Conservation (phyloP, 2,113 vertebrate genomes). For the Plectropomus leopardus region DNA sequence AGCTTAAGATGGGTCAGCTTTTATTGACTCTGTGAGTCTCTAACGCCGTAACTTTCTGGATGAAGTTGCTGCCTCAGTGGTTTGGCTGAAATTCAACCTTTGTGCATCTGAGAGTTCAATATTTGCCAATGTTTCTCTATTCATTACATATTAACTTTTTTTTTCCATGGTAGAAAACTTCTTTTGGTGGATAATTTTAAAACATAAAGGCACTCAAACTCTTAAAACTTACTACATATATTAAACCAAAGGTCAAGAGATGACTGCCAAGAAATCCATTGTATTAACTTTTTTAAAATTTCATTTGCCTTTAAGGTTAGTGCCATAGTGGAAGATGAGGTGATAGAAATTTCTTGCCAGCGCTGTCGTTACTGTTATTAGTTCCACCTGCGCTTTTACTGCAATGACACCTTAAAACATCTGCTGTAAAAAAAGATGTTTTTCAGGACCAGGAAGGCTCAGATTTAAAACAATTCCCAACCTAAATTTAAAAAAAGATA, state of each 20-base stretch:
- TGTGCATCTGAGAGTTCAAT: not conserved
- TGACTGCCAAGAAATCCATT: not conserved
- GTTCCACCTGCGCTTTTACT: slow-evolving; percentile 14
- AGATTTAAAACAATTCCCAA: not conserved
- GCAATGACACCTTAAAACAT: not conserved
- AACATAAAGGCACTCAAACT: not conserved
- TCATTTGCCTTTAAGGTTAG: not conserved
- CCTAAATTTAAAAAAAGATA: not conserved
- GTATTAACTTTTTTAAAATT: not conserved
- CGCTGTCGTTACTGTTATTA: not conserved
- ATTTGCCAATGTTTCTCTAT: not conserved
- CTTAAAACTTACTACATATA: not conserved
- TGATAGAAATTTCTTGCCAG: not conserved
- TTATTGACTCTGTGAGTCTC: too few species aligned
- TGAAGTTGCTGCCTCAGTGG: too few species aligned
- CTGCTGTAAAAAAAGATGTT: not conserved
- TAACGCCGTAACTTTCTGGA: not conserved
- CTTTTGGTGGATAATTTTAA: not conserved
- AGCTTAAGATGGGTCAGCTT: not conserved
- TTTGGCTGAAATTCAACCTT: not conserved
- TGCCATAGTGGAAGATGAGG: not conserved
- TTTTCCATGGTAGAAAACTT: not conserved
- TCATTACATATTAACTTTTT: not conserved
- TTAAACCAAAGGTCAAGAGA: slow-evolving; percentile 26
- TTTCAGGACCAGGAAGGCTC: not conserved